phyloP scores from a whole-genome alignment of 2,797 vertebrate genomes.

The Myotis vivesi region DNA sequence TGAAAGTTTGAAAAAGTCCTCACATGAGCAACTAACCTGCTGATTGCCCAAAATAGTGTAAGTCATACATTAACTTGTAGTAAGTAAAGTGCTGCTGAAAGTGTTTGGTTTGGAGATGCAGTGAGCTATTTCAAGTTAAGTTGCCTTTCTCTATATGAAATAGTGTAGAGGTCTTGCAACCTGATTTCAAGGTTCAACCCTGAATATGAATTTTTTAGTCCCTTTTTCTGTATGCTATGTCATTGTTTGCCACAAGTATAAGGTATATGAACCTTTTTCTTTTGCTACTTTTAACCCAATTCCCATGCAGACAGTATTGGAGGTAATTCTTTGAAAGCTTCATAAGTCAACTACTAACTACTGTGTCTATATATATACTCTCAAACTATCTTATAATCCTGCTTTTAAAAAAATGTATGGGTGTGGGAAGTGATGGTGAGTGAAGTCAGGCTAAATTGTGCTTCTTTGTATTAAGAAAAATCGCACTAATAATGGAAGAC shows the following conservation, averaged over 20 bases:
- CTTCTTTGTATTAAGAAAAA: conserved; percentile 63
- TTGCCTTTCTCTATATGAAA: not conserved
- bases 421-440: conserved; percentile 66
- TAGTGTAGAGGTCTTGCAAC: not conserved
- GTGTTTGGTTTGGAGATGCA: conserved; percentile 39
- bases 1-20: conserved; percentile 55
- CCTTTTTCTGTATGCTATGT: conserved; percentile 1
- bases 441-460: conserved; percentile 61
- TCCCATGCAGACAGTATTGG: not conserved
- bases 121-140: conserved; percentile 32
- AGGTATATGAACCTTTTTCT: not conserved
- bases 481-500: conserved; percentile 11
- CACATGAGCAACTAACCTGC: not conserved
- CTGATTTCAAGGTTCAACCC: not conserved
- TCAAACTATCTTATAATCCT: conserved; percentile 52
- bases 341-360: conserved; percentile 42
- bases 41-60: not conserved
- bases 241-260: not conserved
- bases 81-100: conserved; percentile 12
- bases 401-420: conserved; percentile 59
- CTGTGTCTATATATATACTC: conserved; percentile 44
- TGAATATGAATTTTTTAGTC: not conserved
- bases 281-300: not conserved
- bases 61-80: conserved; percentile 44
- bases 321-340: conserved; percentile 36